Percentiles rank a stretch among this genome's conserved stretches.
phyloP scores from a whole-genome alignment of 2,797 vertebrate genomes.

The Platyrinchus mystaceus region DNA sequence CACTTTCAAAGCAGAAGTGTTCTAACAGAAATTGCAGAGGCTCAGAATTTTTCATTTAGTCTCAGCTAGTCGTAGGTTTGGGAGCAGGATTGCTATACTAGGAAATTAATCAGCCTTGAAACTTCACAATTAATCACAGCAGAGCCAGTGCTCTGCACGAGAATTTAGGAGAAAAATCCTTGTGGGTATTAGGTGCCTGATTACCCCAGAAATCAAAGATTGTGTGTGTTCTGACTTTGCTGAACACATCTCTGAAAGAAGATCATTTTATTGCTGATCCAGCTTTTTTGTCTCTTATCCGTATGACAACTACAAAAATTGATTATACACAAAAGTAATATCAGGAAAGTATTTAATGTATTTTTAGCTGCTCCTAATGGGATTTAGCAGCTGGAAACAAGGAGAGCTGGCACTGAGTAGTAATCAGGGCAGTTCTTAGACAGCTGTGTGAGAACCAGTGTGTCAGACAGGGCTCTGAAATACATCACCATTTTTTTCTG shows the following conservation, averaged over 20 bases:
- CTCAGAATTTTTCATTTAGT: not conserved
- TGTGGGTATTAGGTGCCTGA: not conserved
- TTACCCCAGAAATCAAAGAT: constrained; percentile 9
- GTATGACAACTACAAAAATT: constrained; percentile 12
- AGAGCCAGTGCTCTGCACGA: not conserved
- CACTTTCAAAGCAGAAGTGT: not conserved
- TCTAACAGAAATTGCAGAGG: not conserved
- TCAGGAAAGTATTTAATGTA: constrained; percentile 7
- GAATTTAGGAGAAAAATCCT: not conserved
- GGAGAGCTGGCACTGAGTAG: not conserved
- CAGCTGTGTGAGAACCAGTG: not conserved
- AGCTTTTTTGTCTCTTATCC: not conserved
- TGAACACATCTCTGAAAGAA: not conserved
- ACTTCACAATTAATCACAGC: constrained; percentile 4
- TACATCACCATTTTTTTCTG: not conserved
- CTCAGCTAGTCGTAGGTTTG: not conserved
- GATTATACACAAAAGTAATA: not conserved
- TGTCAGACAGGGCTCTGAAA: not conserved
- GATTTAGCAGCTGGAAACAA: constrained; percentile 55
- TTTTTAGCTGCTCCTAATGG: constrained; percentile 54
- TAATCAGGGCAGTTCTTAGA: constrained; percentile 39
- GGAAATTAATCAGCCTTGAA: constrained; percentile 12
- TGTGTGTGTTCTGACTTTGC: not conserved
- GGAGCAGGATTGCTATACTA: not conserved
- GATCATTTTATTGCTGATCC: constrained; percentile 7